Evolutionary conservation across 2,113 vertebrate species (phyloP).

Genomic region (Okapia johnstoni): DNA sequence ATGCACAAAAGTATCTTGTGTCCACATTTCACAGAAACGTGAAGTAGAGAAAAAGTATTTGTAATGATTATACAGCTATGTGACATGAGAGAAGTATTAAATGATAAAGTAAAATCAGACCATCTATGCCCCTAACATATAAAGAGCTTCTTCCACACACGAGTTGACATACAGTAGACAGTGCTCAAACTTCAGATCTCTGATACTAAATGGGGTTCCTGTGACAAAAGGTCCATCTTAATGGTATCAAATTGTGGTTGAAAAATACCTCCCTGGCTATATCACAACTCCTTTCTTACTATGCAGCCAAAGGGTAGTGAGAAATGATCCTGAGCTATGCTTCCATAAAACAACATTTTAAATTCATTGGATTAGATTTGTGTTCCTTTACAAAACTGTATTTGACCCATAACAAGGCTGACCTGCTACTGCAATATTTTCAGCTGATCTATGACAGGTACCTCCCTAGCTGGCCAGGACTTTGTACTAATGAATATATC

Average conservation of each 20-base stretch:
- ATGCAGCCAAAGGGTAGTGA: background rate
- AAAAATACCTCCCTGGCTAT: background rate
- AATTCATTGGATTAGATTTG: background rate
- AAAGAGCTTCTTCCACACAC: background rate
- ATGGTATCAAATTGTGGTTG: background rate
- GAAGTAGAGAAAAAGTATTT: background rate
- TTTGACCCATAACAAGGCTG: background rate
- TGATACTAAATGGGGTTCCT: background rate
- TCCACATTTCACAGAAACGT: conserved; percentile 18
- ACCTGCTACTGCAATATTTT: background rate
- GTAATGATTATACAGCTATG: background rate
- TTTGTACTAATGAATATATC: background rate
- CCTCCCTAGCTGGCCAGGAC: background rate
- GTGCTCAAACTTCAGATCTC: background rate
- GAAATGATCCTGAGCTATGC: background rate
- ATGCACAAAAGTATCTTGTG: background rate
- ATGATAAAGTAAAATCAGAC: background rate
- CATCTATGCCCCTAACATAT: background rate
- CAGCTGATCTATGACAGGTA: background rate
- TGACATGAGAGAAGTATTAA: background rate
- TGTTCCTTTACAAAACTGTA: conserved; percentile 1
- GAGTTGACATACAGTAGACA: background rate
- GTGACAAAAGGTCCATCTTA: background rate
- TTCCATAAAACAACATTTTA: conserved; percentile 27
- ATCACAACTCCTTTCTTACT: background rate